Percentiles rank a stretch among this genome's conserved stretches.
phyloP scores from a whole-genome alignment of 2,797 vertebrate species.

The Phrynocephalus guinanensis region DNA sequence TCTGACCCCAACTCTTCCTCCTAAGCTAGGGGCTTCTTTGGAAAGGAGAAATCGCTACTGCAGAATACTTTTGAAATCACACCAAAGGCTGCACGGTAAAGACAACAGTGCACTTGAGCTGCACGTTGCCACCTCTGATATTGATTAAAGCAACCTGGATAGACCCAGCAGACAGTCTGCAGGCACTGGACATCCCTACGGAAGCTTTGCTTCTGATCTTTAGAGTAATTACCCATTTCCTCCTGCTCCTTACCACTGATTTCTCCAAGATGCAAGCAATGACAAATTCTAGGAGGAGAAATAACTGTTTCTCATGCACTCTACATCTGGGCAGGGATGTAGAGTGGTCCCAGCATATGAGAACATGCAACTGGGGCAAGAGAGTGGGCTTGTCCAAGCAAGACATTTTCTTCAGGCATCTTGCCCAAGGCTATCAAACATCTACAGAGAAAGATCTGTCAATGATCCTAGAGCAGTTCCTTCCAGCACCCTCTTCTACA shows the following conservation, averaged over 20 bases:
- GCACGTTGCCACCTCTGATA: not conserved
- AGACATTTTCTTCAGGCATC: not conserved
- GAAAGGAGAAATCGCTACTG: not conserved
- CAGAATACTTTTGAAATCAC: not conserved
- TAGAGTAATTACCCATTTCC: not conserved
- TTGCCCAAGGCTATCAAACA: not conserved
- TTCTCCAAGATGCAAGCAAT: not conserved
- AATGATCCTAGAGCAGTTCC: not conserved
- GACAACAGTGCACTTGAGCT: not conserved
- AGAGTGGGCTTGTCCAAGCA: not conserved
- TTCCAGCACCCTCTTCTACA: too few relatives aligned
- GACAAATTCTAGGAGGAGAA: not conserved
- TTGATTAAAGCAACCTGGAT: not conserved
- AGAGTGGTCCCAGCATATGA: not conserved
- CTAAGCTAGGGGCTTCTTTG: too few relatives aligned
- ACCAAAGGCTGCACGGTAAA: not conserved
- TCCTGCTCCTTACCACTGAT: not conserved
- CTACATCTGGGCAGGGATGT: too few relatives aligned
- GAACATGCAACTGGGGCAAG: not conserved
- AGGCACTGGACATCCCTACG: not conserved
- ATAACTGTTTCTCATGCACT: not conserved
- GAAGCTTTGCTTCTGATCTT: not conserved
- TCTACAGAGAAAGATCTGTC: not conserved
- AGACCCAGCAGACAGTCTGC: not conserved
- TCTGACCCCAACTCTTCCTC: too few relatives aligned